These are phyloP conservation scores for Drosophila eohydei DNA, from an alignment of 2,888 invertebrate species.

Conservation along the genomic window DNA sequence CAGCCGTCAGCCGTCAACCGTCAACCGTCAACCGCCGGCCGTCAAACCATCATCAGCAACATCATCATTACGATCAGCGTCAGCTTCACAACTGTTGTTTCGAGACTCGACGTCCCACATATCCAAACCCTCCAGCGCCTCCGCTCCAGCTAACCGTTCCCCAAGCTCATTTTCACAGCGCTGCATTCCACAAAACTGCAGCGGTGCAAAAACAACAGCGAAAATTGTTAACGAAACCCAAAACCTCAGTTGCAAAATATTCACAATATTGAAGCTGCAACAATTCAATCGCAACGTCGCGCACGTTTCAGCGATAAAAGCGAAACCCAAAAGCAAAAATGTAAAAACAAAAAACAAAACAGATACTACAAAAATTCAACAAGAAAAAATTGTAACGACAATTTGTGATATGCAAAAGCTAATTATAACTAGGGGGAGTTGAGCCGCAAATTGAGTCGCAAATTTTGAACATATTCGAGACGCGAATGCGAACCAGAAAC, in stretches of 20 bases:
- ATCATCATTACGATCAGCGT: conserved; percentile 40
- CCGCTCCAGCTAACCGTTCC: conserved; percentile 7
- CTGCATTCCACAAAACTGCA: conserved; percentile 47
- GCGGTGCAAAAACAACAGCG: conserved; percentile 24
- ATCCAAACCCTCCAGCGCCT: too few relatives aligned
- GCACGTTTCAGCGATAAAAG: conserved; percentile 70
- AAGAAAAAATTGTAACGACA: conserved; percentile 23
- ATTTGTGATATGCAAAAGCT: conserved; percentile 35
- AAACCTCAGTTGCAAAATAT: conserved; percentile 50
- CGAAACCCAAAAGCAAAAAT: conserved; percentile 16
- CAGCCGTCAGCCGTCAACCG: conserved; percentile 37
- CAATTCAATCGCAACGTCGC: conserved; percentile 61
- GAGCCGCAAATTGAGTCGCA: conserved; percentile 2
- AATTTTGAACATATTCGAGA: conserved; percentile 1
- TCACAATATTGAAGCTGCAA: conserved; percentile 51
- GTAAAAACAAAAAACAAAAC: background rate
- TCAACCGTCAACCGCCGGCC: conserved; percentile 15
- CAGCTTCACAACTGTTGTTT: conserved; percentile 33
- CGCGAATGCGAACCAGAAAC: conserved; percentile 3
- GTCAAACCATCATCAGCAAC: conserved; percentile 24
- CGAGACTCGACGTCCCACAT: conserved; percentile 4
- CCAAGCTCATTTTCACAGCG: conserved; percentile 25
- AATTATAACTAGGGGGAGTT: conserved; percentile 1
- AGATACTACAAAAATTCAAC: conserved; percentile 17
- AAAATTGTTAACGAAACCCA: conserved; percentile 44